A percentile compares a stretch with the other conserved stretches of the same genome.
These are phyloP conservation scores for Deilephila elpenor DNA, from an alignment of 2,888 invertebrate genomes.

Conservation along the genomic window DNA sequence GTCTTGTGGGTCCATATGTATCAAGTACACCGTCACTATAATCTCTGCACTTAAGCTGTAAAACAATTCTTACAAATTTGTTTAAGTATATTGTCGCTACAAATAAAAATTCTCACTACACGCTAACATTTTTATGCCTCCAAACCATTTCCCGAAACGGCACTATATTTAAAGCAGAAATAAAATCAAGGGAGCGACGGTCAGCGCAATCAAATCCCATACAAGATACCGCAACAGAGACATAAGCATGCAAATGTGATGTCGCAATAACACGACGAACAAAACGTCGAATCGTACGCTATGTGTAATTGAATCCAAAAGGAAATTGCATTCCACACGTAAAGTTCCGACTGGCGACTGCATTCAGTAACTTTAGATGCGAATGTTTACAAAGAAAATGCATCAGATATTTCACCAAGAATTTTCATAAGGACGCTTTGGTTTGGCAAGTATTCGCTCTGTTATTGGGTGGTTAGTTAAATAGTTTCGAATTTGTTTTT, in stretches of 20 bases:
- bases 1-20: too few species aligned
- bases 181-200: slow-evolving; percentile 32
- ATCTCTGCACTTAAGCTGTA: too few species aligned
- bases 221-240: slow-evolving; percentile 47
- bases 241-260: slow-evolving; percentile 61
- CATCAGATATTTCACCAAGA: slow-evolving; percentile 38
- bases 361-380: slow-evolving; percentile 38
- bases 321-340: slow-evolving; percentile 71
- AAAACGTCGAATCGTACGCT: slow-evolving; percentile 56
- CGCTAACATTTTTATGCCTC: not conserved
- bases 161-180: slow-evolving; percentile 16
- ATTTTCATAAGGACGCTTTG: slow-evolving; percentile 18
- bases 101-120: not conserved
- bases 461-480: slow-evolving; percentile 8
- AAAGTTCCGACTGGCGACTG: slow-evolving; percentile 52
- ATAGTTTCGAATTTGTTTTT: not conserved
- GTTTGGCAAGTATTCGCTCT: not conserved
- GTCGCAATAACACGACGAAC: slow-evolving; percentile 49
- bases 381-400: slow-evolving; percentile 45
- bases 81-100: not conserved
- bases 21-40: too few species aligned
- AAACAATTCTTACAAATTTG: too few species aligned
- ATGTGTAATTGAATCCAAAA: slow-evolving; percentile 67
- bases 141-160: not conserved
- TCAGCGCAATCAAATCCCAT: slow-evolving; percentile 36